Evolutionary conservation across 2,888 invertebrate species (phyloP), one percentile per base, ranked within the genome.

Genomic region (Himalopsyche kuldschensis): DNA sequence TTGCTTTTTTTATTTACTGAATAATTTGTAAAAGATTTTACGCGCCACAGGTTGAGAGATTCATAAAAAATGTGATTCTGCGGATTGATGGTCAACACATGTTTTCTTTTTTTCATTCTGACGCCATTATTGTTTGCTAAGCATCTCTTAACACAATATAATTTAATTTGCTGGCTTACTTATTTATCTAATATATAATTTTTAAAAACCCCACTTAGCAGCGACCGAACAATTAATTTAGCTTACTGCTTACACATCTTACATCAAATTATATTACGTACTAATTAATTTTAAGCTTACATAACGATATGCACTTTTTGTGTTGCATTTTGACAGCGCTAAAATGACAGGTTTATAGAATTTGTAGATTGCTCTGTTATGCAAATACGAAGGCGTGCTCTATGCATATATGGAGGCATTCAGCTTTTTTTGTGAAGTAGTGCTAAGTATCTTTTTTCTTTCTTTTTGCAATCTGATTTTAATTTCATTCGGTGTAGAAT

Each of bases 21-120:
- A n/a, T n/a, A n/a, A 11, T 41, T 41, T 41, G 6, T 41, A 8
- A 41, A 41, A 41, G 5, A 11, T 41, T 41, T 20, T 20, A 24
- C 55, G 55, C 15, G 10, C 20, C 55, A 55, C 55, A 10, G 55
- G 8, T 55, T 55, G n/a, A 55, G n/a, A 55, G 24, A 20, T 24
- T 5, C 55, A 11, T 6, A 6, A 24, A 24, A 20, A 55, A 20
- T 55, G 55, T 55, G 55, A 55, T 55, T 55, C 24, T 55, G 55
- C 77, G 69, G 81, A 82, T 82, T 82, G 81, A 82, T 82, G 81
- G 81, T 78, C 81, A 78, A 55, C 81, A 82, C 78, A 78, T 82
- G 81, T 82, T 77, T 24, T 55, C 55, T 55, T 55, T 41, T 55
- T 55, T 55, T n/a, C n/a, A 27, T 27, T 76, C 31, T 17, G 48